Base-by-base conservation (phyloP, 1,140 invertebrate species). In the Zaprionus ghesquierei region DNA sequence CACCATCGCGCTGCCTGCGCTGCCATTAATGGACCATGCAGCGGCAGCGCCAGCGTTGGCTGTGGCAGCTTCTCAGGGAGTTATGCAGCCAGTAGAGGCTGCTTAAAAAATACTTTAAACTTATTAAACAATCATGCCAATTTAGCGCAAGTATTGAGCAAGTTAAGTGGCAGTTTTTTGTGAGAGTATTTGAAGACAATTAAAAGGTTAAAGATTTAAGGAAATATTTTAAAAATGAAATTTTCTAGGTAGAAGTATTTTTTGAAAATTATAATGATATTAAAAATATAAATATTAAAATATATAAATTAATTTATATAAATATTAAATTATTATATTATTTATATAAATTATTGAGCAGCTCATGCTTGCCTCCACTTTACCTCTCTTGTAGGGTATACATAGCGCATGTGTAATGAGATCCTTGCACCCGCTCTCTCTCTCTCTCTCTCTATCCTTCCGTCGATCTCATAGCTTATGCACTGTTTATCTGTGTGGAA, bases 21-120 rank as follows among this genome's bases (percentile, higher is more conserved):
- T 49, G 62, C 65, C 53, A 68, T 77, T 81, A 81, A 81, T 82
- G 79, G 64, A 46, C 51, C 60, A 44, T 31, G 15, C 38, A 33
- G 31, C 0, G 1, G n/a, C 35, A 18, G n/a, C 31, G 13, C 3
- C 29, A 29, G 1, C 8, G 10, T 6, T 3, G 13, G 5, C 23
- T 5, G 23, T 27, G 13, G 53, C 25, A 27, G 22, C 44, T 62
- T 35, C 27, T 44, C 38, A 25, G 63, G 4, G 15, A 29, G 20
- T 15, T 66, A 50, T 15, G 29, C 27, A 41, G 31, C 44, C 62
- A 46, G 25, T 12, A 56, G 15, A 38, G 18, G n/a, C n/a, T 22
- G 25, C 22, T 56, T 33, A 29, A 55, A 60, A 33, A 29, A 51
- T 31, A 51, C 46, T 64, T 54, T 44, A 60, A 50, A 59, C 58